phyloP scores from a whole-genome alignment of 2,797 vertebrate genomes.

The Galagoides demidoff region DNA sequence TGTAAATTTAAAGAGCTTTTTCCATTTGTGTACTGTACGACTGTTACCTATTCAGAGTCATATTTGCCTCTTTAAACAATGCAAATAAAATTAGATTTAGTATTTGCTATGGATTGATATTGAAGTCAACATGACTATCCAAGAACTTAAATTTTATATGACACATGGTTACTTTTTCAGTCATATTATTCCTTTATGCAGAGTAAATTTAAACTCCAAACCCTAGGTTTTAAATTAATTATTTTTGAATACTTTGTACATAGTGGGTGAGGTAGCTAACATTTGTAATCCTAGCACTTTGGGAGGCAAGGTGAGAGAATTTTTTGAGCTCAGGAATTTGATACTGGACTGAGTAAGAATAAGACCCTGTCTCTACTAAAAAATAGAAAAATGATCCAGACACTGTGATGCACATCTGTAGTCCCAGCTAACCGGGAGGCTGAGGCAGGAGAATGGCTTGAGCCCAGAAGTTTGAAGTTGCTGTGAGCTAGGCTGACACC shows the following conservation, averaged over 20 bases:
- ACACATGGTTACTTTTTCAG: slow-evolving; percentile 35
- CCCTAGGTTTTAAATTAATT: slow-evolving; percentile 36
- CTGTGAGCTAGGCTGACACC: too few relatives aligned
- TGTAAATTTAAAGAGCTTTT: slow-evolving; percentile 36
- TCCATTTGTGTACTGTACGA: neutral
- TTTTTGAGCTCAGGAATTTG: too few relatives aligned
- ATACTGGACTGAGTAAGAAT: too few relatives aligned
- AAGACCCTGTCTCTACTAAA: too few relatives aligned
- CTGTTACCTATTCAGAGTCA: neutral
- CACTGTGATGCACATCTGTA: too few relatives aligned
- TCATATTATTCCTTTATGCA: neutral
- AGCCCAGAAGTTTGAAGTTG: too few relatives aligned
- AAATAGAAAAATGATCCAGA: too few relatives aligned
- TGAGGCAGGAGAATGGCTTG: too few relatives aligned
- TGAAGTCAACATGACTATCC: slow-evolving; percentile 17
- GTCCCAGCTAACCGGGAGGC: too few relatives aligned
- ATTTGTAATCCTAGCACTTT: too few relatives aligned
- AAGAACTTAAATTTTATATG: slow-evolving; percentile 25
- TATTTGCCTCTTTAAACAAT: neutral
- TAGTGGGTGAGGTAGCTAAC: neutral
- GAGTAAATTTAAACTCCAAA: slow-evolving; percentile 20
- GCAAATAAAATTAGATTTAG: neutral
- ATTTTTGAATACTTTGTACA: neutral
- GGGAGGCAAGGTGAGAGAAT: too few relatives aligned
- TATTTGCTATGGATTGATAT: neutral